These are phyloP conservation scores for Percina caprodes DNA, from an alignment of 2,113 vertebrate genomes.

Conservation along the genomic window DNA sequence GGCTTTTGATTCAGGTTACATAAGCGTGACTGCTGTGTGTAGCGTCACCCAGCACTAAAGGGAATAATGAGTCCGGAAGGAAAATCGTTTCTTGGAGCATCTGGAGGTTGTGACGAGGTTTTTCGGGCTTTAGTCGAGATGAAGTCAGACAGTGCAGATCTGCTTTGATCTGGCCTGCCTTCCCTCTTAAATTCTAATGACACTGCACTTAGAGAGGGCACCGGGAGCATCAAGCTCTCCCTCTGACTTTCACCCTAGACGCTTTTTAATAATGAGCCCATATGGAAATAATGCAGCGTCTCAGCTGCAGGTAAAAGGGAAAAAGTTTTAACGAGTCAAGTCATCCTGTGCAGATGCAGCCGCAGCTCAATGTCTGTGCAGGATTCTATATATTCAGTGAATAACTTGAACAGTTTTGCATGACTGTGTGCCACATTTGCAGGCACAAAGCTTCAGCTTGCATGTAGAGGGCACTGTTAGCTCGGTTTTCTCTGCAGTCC, in stretches of 20 bases:
- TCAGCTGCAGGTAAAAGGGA: neutral
- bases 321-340: neutral
- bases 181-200: conserved; percentile 64
- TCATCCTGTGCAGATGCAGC: neutral
- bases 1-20: conserved; percentile 63
- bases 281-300: neutral
- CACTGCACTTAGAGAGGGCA: conserved; percentile 58
- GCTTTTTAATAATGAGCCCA: conserved; percentile 20
- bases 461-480: conserved; percentile 80
- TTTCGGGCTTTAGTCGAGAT: conserved; percentile 61
- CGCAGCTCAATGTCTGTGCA: neutral
- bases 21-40: conserved; percentile 50
- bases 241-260: conserved; percentile 37
- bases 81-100: conserved; percentile 57
- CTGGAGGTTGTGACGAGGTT: conserved; percentile 62
- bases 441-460: conserved; percentile 17
- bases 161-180: conserved; percentile 70
- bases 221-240: conserved; percentile 19
- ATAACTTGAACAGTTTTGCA: conserved; percentile 15
- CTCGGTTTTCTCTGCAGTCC: conserved; percentile 52
- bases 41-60: conserved; percentile 35
- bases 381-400: neutral
- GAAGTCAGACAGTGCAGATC: conserved; percentile 74
- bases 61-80: conserved; percentile 59
- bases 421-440: conserved; percentile 22